Evolutionary conservation across 2,797 vertebrate genomes (phyloP).

Genomic region (Myotis vivesi): DNA sequence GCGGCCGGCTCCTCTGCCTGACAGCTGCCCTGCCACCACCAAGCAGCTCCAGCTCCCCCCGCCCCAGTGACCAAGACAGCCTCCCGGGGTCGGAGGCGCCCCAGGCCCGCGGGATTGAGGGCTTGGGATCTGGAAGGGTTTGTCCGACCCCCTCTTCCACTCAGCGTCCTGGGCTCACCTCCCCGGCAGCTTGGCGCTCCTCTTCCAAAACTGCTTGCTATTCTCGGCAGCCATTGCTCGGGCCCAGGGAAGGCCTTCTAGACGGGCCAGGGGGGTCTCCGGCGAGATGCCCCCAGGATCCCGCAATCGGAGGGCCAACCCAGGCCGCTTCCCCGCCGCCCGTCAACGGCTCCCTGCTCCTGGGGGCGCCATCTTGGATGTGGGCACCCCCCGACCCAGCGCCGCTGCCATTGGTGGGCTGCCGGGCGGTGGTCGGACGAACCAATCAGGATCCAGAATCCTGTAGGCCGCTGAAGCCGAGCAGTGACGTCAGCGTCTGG

Average conservation of each 20-base stretch:
- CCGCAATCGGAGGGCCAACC: slow-evolving; percentile 71
- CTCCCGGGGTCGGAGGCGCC: neutral
- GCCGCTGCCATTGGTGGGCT: slow-evolving; percentile 76
- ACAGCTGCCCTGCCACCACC: slow-evolving; percentile 46
- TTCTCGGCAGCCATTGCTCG: slow-evolving; percentile 93
- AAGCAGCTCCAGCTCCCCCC: neutral
- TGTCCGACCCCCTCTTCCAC: slow-evolving; percentile 43
- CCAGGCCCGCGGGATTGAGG: slow-evolving; percentile 34
- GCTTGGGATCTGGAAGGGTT: slow-evolving; percentile 23
- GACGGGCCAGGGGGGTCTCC: slow-evolving; percentile 51
- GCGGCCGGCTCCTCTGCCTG: neutral
- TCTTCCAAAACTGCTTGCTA: slow-evolving; percentile 95
- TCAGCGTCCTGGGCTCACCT: slow-evolving; percentile 87
- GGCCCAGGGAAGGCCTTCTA: slow-evolving; percentile 63
- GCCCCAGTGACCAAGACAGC: neutral
- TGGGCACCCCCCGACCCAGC: slow-evolving; percentile 58
- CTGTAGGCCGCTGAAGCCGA: slow-evolving; percentile 44
- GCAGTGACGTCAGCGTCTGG: slow-evolving; percentile 32
- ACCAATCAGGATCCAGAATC: slow-evolving; percentile 72
- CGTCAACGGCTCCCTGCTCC: slow-evolving; percentile 72
- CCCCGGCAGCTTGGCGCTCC: slow-evolving; percentile 93
- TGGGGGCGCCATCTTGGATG: slow-evolving; percentile 81
- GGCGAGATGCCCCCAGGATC: slow-evolving; percentile 73
- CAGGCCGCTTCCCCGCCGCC: slow-evolving; percentile 79
- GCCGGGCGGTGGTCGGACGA: neutral